These are phyloP conservation scores for Leuciscus idus DNA, from an alignment of 2,113 vertebrate genomes.

Conservation along the genomic window DNA sequence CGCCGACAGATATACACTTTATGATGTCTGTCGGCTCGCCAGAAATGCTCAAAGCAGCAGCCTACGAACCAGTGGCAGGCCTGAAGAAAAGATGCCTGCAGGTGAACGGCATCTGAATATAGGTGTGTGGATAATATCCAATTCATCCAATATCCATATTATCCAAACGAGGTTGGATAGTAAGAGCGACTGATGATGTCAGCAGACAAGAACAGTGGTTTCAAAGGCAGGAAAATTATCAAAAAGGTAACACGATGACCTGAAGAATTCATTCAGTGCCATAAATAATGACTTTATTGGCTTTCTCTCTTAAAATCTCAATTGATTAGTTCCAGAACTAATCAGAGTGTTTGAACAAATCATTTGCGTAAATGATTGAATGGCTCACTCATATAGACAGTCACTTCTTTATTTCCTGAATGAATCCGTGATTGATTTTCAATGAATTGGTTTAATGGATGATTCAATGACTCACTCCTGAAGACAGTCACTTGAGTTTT, in stretches of 20 bases:
- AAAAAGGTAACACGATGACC: no score
- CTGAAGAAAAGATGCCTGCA: neutral
- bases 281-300: no score
- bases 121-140: neutral
- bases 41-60: neutral
- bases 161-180: no score
- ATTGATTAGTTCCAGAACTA: neutral
- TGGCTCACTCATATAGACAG: neutral
- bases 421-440: neutral
- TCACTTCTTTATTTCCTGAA: neutral
- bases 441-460: no score
- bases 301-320: no score
- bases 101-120: neutral
- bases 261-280: no score
- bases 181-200: neutral
- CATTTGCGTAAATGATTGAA: neutral
- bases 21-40: conserved; percentile 1
- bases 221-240: no score
- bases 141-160: no score
- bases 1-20: neutral
- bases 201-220: neutral
- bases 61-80: neutral
- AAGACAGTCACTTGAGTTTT: neutral
- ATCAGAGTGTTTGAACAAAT: neutral
- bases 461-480: no score